Base-by-base conservation (phyloP, 2,113 vertebrate genomes). In the Tyrannus savana region DNA sequence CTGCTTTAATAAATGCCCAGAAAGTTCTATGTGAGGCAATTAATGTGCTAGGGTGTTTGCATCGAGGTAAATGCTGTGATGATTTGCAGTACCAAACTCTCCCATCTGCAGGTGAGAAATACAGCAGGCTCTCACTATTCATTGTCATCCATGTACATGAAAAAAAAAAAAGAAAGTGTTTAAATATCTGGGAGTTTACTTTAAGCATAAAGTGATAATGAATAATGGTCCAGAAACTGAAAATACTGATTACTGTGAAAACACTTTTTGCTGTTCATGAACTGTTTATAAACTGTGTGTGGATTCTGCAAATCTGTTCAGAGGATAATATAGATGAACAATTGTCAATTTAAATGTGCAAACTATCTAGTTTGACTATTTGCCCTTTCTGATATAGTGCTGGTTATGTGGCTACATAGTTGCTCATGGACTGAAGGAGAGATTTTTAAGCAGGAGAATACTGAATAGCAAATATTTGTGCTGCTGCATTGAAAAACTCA, bases 401-500 rank as follows among this genome's bases (percentile, higher is more conserved):
- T 93, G n/a, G 27, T 44, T 89, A 30, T 16, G 4, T 81, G 92
- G 56, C 68, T 81, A 22, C 31, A 13, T 23, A 84, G 44, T 39
- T 88, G 14, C 52, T 88, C 47, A 46, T 42, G 44, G 69, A 17
- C 56, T 68, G 72, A 42, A 92, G 85, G 53, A 49, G 28, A 60
- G 60, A 84, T 78, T 94, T 92, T 90, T 76, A 91, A 77, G 87
- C 58, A 81, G 64, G n/a, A 33, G 89, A 94, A 94, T 95, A 89
- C 74, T 75, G 75, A 96, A 77, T 6, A 89, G 92, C 81, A 97
- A 96, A 93, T 90, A 96, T 90, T 96, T 95, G 90, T 93, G 75
- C 83, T 84, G 49, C 80, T 86, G 92, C 87, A 94, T 84, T 85
- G 90, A 94, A 80, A 96, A 94, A 93, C 85, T 96, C 80, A 91